phyloP scores from a whole-genome alignment of 2,113 vertebrate genomes.

The Sander lucioperca region DNA sequence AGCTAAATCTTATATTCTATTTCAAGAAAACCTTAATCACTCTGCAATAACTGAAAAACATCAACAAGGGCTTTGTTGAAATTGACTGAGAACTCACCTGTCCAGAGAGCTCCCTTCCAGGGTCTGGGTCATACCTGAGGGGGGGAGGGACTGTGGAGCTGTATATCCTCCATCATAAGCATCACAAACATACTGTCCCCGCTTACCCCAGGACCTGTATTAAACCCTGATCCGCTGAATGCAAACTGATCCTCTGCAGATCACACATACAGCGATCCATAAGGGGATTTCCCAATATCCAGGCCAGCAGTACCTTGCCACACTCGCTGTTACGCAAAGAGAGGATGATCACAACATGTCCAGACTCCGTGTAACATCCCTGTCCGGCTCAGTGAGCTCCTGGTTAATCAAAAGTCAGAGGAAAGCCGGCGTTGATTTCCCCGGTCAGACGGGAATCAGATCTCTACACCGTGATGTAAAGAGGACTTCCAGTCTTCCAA shows the following conservation, averaged over 20 bases:
- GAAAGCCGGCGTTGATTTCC: constrained; percentile 30
- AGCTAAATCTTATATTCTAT: constrained; percentile 6
- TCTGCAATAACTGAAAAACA: not conserved
- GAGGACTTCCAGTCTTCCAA: constrained; percentile 25
- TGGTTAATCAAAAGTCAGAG: constrained; percentile 47
- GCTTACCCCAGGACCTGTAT: constrained; percentile 10
- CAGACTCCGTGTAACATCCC: constrained; percentile 34
- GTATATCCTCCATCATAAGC: constrained; percentile 43
- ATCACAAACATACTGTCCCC: constrained; percentile 28
- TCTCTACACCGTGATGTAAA: not conserved
- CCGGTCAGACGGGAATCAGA: not conserved
- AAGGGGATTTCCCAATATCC: constrained; percentile 65
- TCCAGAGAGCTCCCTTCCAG: constrained; percentile 61
- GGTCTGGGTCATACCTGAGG: constrained; percentile 69
- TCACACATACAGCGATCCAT: constrained; percentile 53
- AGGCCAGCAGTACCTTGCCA: constrained; percentile 42
- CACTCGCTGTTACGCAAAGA: constrained; percentile 36
- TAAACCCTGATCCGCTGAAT: constrained; percentile 31
- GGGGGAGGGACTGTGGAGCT: constrained; percentile 1
- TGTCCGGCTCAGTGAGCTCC: constrained; percentile 11
- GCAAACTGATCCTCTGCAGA: constrained; percentile 44
- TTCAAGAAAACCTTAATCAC: not conserved
- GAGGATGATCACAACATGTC: constrained; percentile 36
- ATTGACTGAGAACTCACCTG: constrained; percentile 52
- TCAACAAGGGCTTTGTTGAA: not conserved